Percentiles rank a stretch among this genome's conserved stretches.
phyloP scores from a whole-genome alignment of 2,113 vertebrate species.

The Lophochroa leadbeateri region DNA sequence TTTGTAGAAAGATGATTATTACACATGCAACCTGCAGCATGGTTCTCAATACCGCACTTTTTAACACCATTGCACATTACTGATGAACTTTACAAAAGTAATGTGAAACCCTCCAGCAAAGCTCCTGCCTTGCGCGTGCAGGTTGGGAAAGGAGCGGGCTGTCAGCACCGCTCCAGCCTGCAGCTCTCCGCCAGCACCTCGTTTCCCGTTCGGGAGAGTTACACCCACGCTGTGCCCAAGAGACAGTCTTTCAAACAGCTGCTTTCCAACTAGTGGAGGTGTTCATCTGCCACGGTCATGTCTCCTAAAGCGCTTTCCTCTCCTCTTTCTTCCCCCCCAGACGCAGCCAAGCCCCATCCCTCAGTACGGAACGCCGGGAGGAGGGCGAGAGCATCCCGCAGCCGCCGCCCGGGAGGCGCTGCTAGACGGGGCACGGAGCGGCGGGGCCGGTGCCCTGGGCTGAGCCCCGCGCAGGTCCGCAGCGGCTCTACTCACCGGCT shows the following conservation, averaged over 20 bases:
- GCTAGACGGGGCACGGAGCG: neutral
- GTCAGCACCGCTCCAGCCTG: neutral
- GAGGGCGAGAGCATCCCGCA: neutral
- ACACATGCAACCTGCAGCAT: neutral
- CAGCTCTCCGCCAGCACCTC: neutral
- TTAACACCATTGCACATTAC: rapidly evolving
- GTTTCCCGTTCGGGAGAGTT: rapidly evolving
- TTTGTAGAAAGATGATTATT: neutral
- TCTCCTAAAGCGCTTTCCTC: neutral
- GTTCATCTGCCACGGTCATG: neutral
- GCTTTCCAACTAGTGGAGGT: rapidly evolving
- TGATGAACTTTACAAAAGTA: rapidly evolving
- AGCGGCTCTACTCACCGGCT: slow-evolving; percentile 13
- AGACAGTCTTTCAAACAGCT: rapidly evolving
- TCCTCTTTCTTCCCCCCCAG: neutral
- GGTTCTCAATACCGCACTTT: rapidly evolving
- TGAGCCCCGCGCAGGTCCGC: neutral
- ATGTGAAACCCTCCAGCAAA: rapidly evolving
- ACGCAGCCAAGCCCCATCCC: neutral
- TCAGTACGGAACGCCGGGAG: neutral
- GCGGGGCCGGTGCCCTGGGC: neutral
- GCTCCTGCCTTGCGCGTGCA: rapidly evolving
- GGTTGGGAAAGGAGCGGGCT: rapidly evolving
- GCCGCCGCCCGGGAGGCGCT: neutral
- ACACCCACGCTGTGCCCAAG: neutral